Evolutionary conservation across 1,140 invertebrate genomes (phyloP).

Genomic region (Aphelinus atriplicis): DNA sequence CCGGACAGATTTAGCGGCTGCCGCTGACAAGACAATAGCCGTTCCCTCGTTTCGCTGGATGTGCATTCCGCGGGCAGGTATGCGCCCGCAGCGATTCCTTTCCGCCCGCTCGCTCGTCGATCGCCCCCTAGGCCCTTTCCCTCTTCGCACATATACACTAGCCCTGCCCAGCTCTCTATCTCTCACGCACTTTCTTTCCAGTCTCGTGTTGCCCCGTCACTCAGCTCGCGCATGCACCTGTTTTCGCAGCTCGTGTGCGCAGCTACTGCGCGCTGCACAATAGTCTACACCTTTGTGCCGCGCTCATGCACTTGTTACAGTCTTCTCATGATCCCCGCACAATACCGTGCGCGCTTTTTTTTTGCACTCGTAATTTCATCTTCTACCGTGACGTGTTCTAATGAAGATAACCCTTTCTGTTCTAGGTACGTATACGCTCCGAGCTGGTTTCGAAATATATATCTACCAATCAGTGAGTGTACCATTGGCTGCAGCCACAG

Average conservation of each 20-base stretch:
- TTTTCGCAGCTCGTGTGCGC: too few species aligned
- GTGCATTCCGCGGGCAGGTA: conserved; percentile 55
- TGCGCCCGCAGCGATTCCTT: conserved; percentile 25
- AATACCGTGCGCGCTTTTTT: too few species aligned
- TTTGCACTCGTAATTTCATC: background rate
- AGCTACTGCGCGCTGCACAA: too few species aligned
- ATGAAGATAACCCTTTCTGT: background rate
- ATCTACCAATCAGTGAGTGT: background rate
- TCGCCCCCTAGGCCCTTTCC: too few species aligned
- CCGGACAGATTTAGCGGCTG: conserved; percentile 60
- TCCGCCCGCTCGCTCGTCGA: conserved; percentile 2
- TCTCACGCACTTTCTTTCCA: conserved; percentile 1
- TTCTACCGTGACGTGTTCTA: background rate
- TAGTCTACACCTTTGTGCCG: too few species aligned
- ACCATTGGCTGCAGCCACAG: background rate
- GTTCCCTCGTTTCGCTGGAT: conserved; percentile 54
- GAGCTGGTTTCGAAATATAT: background rate
- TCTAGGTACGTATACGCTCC: conserved; percentile 20
- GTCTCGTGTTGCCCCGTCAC: too few species aligned
- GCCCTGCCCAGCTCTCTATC: conserved; percentile 10
- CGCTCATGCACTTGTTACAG: too few species aligned
- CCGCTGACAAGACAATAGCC: conserved; percentile 62
- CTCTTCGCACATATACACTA: background rate
- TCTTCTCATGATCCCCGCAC: too few species aligned
- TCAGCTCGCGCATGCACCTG: too few species aligned